Base-by-base conservation (phyloP, 2,888 invertebrate species). In the Belgica antarctica region DNA sequence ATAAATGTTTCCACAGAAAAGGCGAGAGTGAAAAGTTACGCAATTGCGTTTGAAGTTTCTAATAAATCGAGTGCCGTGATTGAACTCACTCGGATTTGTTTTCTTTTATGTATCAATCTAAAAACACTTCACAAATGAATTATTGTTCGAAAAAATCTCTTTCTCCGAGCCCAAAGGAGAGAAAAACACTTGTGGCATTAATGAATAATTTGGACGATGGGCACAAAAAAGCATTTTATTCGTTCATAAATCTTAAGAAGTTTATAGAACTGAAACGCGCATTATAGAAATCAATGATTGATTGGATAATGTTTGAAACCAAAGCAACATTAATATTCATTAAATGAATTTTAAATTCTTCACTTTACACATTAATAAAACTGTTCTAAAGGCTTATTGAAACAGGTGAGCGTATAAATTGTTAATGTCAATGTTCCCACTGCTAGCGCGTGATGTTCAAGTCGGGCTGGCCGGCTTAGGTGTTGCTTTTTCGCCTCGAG, bases 301-400 rank as follows among this genome's bases (percentile, higher is more conserved):
- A 52, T 52, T 52, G 17, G 52, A 52, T 52, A 52, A 52, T 52
- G 22, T 52, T 22, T 22, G 17, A 12, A 52, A 22, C 12, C 22
- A 52, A 17, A 52, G 52, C 19, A 52, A 52, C 52, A 52, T 52
- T 52, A 52, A 52, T 52, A 19, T 52, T 52, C 52, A 52, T 52
- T 52, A 52, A 52, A 22, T n/a, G 52, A 52, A 52, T 19, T 52
- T 52, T 52, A 52, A 52, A 52, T 19, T 52, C 7, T 31, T 52
- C 22, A 19, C 52, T 52, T 52, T 12, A 22, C 2, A 52, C 34
- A 8, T 31, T 31, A 31, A 12, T 8, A 22, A 52, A 41, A 41
- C 15, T 15, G 41, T 41, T n/a, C 41, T 10, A n/a, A 41, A 41
- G 41, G 31, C 31, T 5, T 15, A n/a, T 4, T 15, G n/a, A 41